Evolutionary conservation across 2,113 vertebrate species (phyloP), one percentile per base, ranked within the genome.

Genomic region (Dipodomys merriami): DNA sequence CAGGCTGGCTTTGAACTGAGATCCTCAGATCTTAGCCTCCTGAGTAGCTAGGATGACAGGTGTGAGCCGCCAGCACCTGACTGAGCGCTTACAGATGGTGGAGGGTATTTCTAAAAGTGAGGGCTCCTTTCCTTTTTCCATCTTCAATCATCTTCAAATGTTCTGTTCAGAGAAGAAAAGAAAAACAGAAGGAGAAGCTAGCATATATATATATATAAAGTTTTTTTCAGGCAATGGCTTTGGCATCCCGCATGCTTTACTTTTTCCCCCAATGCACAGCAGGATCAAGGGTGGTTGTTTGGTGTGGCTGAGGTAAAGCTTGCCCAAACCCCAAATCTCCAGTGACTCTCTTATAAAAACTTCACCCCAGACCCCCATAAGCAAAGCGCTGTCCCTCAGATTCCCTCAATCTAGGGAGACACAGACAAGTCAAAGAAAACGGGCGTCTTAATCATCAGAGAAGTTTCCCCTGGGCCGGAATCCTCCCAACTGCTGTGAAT

Each of bases 171-270:
- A 77, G 6, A 10, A 81, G 8, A 86, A 79, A 57, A 25, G 16
- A 82, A 83, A 53, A 12, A 53, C 2, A 2, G 49, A 53, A 53
- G 8, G 49, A 53, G 49, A 53, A 53, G 12, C 8, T 53, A 53
- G 49, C 8, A 53, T 11, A 39, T 39, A 39, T 39, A 39, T 39
- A 39, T 39, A 53, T 53, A 53, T 53, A 53, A 53, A 49, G 5
- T 15, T 6, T 30, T 39, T 92, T 95, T 25, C 87, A 93, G 29
- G 72, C 96, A 94, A 90, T 57, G 89, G 33, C 89, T 95, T 94
- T 90, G 88, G 81, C 35, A 60, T 94, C 69, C 95, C 80, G 29
- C 95, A 53, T 53, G 8, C 49, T 96, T 95, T 23, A 83, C 96
- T 95, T 77, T 39, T 71, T 29, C 91, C 5, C 95, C 74, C 62